Percentiles rank a stretch among this genome's conserved stretches.
phyloP scores from a whole-genome alignment of 2,113 vertebrate species.

The Panurus biarmicus region DNA sequence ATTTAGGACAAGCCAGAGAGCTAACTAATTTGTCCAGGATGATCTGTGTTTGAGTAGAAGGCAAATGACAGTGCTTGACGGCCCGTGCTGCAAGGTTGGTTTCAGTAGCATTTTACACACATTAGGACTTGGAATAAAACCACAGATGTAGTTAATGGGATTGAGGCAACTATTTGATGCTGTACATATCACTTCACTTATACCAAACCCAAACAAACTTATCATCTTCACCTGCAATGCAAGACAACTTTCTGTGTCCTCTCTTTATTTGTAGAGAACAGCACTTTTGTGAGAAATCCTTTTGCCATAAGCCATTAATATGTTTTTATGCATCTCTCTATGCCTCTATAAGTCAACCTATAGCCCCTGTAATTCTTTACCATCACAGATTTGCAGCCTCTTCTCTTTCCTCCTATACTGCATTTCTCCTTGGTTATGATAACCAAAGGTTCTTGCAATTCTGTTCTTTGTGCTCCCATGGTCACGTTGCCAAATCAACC shows the following conservation, averaged over 20 bases:
- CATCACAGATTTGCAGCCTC: neutral
- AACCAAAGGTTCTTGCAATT: neutral
- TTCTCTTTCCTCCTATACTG: neutral
- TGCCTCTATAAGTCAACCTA: neutral
- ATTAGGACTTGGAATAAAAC: neutral
- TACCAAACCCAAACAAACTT: neutral
- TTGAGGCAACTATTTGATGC: neutral
- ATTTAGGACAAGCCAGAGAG: neutral
- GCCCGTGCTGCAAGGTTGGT: neutral
- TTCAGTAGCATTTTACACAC: neutral
- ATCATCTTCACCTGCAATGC: neutral
- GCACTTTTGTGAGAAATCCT: neutral
- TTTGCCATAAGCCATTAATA: neutral
- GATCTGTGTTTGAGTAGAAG: neutral
- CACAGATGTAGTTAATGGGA: neutral
- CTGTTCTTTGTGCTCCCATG: neutral
- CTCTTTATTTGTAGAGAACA: neutral
- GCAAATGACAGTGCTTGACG: neutral
- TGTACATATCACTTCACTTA: neutral
- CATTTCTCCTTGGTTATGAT: neutral
- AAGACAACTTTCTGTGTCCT: neutral
- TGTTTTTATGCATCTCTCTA: neutral
- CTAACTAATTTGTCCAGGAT: neutral
- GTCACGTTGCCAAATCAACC: neutral
- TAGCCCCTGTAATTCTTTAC: neutral